A percentile compares a stretch with the other conserved stretches of the same genome.
These are phyloP conservation scores for Trichosurus vulpecula DNA, from an alignment of 2,797 vertebrate genomes.

Conservation along the genomic window DNA sequence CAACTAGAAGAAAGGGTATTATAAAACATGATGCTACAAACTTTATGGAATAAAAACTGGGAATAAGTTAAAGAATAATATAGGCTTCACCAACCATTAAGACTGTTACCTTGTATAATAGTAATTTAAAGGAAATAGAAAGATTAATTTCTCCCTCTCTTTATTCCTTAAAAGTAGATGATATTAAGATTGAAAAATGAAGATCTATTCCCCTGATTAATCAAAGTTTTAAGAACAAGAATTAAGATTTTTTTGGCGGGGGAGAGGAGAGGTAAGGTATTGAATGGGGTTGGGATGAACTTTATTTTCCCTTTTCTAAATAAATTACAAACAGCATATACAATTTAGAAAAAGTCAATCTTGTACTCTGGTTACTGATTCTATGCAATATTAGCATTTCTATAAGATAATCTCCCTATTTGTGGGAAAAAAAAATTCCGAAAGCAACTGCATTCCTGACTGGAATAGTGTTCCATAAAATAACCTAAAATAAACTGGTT, in stretches of 20 bases:
- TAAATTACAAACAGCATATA: background rate
- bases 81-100: background rate
- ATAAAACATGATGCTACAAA: constrained; percentile 39
- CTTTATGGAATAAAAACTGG: background rate
- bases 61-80: background rate
- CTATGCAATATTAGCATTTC: background rate
- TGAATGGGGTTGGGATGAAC: background rate
- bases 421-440: background rate
- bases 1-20: constrained; percentile 1
- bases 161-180: constrained; percentile 38
- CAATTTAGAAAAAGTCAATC: background rate
- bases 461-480: background rate
- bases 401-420: background rate
- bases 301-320: constrained; percentile 42
- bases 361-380: background rate
- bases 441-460: constrained; percentile 14
- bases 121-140: background rate
- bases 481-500: constrained; percentile 9
- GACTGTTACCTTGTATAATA: background rate
- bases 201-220: background rate
- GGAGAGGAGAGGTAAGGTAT: background rate
- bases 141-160: background rate
- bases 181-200: constrained; percentile 37
- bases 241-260: background rate
- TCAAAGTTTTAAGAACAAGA: background rate